These are phyloP conservation scores for Microdon myrmicae DNA, from an alignment of 2,888 invertebrate genomes.

Conservation along the genomic window DNA sequence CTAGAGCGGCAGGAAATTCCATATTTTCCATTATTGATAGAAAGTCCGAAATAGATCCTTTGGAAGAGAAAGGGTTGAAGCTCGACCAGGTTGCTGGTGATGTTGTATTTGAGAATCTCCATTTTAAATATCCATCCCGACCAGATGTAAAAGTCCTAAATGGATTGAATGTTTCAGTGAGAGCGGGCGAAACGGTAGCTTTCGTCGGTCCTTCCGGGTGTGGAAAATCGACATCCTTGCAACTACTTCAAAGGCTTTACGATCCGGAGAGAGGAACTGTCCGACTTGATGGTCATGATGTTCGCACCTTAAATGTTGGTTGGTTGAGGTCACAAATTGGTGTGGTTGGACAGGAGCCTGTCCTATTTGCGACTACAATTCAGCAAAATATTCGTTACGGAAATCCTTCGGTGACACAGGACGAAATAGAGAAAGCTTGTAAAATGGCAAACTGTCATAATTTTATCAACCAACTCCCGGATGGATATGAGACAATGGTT, in stretches of 20 bases:
- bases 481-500: slow-evolving; percentile 81
- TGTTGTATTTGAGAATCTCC: slow-evolving; percentile 75
- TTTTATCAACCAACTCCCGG: slow-evolving; percentile 78
- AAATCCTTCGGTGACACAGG: slow-evolving; percentile 72
- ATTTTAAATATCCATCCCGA: slow-evolving; percentile 82
- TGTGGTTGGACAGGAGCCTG: slow-evolving; percentile 89
- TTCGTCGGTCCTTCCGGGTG: slow-evolving; percentile 82
- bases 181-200: slow-evolving; percentile 76
- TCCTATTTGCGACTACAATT: slow-evolving; percentile 84
- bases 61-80: slow-evolving; percentile 72
- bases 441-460: slow-evolving; percentile 81
- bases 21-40: slow-evolving; percentile 80
- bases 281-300: slow-evolving; percentile 72
- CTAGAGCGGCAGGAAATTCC: slow-evolving; percentile 77
- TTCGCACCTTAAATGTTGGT: slow-evolving; percentile 76
- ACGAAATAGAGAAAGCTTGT: slow-evolving; percentile 77
- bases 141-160: slow-evolving; percentile 78
- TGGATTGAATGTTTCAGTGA: slow-evolving; percentile 73
- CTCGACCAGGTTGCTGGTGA: slow-evolving; percentile 72
- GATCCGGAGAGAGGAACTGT: slow-evolving; percentile 72
- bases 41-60: slow-evolving; percentile 76
- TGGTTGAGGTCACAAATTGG: slow-evolving; percentile 83
- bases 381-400: slow-evolving; percentile 78
- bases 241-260: slow-evolving; percentile 80
- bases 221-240: slow-evolving; percentile 84